Evolutionary conservation across 2,888 invertebrate species (phyloP).

Genomic region (Mythimna pallens): DNA sequence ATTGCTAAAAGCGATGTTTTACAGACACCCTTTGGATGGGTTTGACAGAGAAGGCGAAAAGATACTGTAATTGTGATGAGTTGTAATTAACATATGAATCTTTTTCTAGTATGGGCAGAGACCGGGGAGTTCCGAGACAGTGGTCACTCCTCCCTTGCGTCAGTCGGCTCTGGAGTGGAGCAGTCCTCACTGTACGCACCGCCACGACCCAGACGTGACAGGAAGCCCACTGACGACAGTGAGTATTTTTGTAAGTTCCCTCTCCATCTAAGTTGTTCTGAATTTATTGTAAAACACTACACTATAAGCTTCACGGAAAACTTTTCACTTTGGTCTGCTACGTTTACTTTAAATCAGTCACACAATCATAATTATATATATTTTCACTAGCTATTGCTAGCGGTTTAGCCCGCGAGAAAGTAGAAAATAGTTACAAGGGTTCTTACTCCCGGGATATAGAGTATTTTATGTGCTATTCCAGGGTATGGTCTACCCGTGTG

Average conservation of each 20-base stretch:
- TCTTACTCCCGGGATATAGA: too few species aligned
- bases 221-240: conserved; percentile 93
- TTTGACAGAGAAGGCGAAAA: too few species aligned
- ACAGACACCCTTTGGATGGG: too few species aligned
- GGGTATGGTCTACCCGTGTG: too few species aligned
- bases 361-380: too few species aligned
- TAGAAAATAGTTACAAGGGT: too few species aligned
- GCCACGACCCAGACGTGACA: conserved; percentile 92
- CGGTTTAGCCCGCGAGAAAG: too few species aligned
- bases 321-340: neutral
- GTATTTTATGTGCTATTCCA: too few species aligned
- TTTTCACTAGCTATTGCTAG: too few species aligned
- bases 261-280: conserved; percentile 28
- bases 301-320: conserved; percentile 1
- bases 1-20: too few species aligned
- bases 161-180: conserved; percentile 92
- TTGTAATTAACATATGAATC: conserved; percentile 22
- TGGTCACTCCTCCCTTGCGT: conserved; percentile 93
- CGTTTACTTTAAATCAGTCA: too few species aligned
- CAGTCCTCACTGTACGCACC: conserved; percentile 93
- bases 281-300: conserved; percentile 22
- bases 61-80: neutral
- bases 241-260: conserved; percentile 76
- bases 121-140: conserved; percentile 96
- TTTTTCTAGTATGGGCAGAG: conserved; percentile 96